Evolutionary conservation across 2,797 vertebrate species (phyloP).

Genomic region (Sylvilagus floridanus): DNA sequence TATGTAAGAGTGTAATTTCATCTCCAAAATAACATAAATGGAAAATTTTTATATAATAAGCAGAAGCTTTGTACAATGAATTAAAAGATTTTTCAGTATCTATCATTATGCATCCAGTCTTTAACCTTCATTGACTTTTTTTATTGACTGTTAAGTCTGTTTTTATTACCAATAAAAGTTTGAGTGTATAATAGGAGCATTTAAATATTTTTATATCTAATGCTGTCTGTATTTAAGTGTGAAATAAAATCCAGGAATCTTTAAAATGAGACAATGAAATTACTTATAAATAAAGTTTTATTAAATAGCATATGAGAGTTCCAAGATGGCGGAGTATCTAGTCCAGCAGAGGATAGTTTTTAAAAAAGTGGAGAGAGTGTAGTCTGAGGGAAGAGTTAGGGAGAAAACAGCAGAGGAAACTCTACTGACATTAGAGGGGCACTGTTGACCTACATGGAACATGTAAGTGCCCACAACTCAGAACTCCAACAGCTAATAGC

Average conservation of each 20-base stretch:
- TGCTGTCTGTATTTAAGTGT: constrained; percentile 48
- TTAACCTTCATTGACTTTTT: background rate
- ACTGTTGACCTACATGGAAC: no score
- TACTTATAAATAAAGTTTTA: constrained; percentile 20
- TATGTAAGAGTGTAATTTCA: background rate
- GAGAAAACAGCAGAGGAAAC: no score
- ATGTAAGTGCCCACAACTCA: no score
- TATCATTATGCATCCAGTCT: background rate
- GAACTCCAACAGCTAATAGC: no score
- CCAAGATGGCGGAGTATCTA: no score
- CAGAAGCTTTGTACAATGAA: constrained; percentile 7
- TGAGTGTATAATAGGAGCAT: background rate
- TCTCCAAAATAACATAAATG: background rate
- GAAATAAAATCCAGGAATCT: constrained; percentile 10
- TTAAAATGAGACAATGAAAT: constrained; percentile 48
- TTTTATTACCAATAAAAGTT: constrained; percentile 48
- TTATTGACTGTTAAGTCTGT: background rate
- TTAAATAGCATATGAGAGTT: background rate
- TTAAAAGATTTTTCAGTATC: constrained; percentile 19
- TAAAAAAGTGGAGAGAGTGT: no score
- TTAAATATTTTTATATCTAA: constrained; percentile 16
- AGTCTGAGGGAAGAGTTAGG: no score
- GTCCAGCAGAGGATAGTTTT: no score
- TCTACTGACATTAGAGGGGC: no score
- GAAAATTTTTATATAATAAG: constrained; percentile 32